Conservation (phyloP, 2,113 vertebrate species). For the Saguinus midas region DNA sequence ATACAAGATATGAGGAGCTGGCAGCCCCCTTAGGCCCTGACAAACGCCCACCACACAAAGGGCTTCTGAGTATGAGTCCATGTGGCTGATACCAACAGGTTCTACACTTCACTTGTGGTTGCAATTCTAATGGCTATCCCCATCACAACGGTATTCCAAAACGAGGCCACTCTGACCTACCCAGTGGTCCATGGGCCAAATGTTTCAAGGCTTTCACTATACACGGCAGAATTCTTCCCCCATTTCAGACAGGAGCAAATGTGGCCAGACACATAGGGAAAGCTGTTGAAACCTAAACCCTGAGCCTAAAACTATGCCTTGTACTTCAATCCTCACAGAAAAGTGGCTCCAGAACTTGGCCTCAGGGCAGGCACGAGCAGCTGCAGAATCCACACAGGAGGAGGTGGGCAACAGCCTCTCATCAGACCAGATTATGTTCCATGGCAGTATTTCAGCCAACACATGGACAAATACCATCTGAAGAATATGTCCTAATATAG, state of each 20-base stretch:
- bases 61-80: not conserved
- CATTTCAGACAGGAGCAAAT: constrained; percentile 57
- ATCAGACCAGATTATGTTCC: constrained; percentile 51
- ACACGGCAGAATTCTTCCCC: not conserved
- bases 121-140: not conserved
- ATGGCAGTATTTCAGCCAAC: not conserved
- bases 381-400: constrained; percentile 69
- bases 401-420: constrained; percentile 27
- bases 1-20: too few species aligned
- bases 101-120: not conserved
- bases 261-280: constrained; percentile 10
- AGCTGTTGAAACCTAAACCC: constrained; percentile 78
- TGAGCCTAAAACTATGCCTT: constrained; percentile 78
- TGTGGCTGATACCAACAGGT: not conserved
- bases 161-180: not conserved
- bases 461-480: not conserved
- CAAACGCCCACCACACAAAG: not conserved
- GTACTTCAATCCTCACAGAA: constrained; percentile 79
- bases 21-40: too few species aligned
- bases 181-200: constrained; percentile 42
- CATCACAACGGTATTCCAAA: constrained; percentile 9
- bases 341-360: constrained; percentile 66
- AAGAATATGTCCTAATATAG: not conserved
- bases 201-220: constrained; percentile 65
- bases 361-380: constrained; percentile 72